Evolutionary conservation across 1,140 invertebrate species (phyloP).

Genomic region (Dinoponera quadriceps): DNA sequence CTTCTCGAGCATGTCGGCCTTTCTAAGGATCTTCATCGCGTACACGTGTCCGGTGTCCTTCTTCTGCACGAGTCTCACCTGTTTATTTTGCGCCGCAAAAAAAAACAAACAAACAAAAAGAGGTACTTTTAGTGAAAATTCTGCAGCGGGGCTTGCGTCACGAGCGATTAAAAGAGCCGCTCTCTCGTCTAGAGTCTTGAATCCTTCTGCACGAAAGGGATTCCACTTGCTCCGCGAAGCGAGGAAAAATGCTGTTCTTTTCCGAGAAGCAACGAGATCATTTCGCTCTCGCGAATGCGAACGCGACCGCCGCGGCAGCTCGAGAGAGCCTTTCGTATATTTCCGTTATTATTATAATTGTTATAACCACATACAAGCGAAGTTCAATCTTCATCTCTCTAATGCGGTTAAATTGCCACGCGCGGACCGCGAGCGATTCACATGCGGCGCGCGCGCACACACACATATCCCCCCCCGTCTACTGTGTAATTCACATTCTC

Average conservation of each 20-base stretch:
- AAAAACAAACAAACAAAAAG: neutral
- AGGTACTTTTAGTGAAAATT: conserved; percentile 24
- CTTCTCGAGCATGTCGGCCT: conserved; percentile 99
- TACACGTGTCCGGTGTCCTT: conserved; percentile 99
- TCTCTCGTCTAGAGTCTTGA: conserved; percentile 20
- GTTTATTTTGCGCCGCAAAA: conserved; percentile 47
- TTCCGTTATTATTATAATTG: conserved; percentile 51
- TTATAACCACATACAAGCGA: neutral
- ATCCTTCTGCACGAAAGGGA: conserved; percentile 24
- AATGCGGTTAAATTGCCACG: neutral
- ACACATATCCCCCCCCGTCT: no score
- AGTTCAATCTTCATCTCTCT: conserved; percentile 28
- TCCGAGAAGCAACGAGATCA: conserved; percentile 36
- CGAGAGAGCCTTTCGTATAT: conserved; percentile 9
- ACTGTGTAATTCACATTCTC: neutral
- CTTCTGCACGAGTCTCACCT: conserved; percentile 99
- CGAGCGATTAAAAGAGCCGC: conserved; percentile 28
- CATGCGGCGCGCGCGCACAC: neutral
- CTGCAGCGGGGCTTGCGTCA: neutral
- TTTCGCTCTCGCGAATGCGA: conserved; percentile 32
- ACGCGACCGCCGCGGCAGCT: neutral
- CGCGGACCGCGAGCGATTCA: conserved; percentile 1
- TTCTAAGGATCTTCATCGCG: conserved; percentile 99
- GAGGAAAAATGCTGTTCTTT: conserved; percentile 39
- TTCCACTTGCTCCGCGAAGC: conserved; percentile 44